Percentiles rank a stretch among this genome's conserved stretches.
Evolutionary conservation across 2,113 vertebrate genomes (phyloP).

Genomic region (Calidris pugnax): DNA sequence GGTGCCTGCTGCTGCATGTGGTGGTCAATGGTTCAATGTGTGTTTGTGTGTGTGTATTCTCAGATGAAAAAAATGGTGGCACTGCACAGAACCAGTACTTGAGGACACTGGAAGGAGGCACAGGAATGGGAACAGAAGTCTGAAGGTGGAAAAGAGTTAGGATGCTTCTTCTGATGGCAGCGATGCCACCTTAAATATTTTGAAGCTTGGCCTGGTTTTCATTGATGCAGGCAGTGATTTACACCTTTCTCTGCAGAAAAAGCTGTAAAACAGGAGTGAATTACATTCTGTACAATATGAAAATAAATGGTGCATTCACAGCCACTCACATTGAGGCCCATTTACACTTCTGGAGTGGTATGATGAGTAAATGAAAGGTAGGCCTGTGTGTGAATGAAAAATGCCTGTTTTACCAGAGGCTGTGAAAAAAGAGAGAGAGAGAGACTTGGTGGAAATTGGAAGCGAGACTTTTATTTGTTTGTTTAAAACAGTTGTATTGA

Average conservation of each 20-base stretch:
- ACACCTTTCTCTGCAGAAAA: slow-evolving; percentile 6
- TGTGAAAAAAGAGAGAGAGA: background rate
- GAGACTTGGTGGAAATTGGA: slow-evolving; percentile 7
- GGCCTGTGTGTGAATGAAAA: slow-evolving; percentile 51
- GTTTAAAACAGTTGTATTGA: background rate
- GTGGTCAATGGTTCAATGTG: background rate
- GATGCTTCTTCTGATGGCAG: background rate
- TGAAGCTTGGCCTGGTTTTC: background rate
- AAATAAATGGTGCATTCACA: slow-evolving; percentile 42
- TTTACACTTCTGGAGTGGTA: slow-evolving; percentile 49
- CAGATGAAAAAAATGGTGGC: background rate
- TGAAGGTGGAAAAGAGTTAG: background rate
- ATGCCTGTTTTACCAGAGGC: slow-evolving; percentile 5
- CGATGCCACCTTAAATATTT: background rate
- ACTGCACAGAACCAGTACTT: accelerated
- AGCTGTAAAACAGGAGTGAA: slow-evolving; percentile 50
- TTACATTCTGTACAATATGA: slow-evolving; percentile 28
- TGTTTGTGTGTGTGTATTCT: background rate
- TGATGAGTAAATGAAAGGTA: slow-evolving; percentile 47
- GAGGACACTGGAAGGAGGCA: background rate
- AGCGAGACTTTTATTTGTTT: slow-evolving; percentile 20
- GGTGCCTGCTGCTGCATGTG: background rate
- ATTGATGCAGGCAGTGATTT: slow-evolving; percentile 15
- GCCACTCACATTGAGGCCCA: background rate
- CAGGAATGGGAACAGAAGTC: background rate